Base-by-base conservation (phyloP, 1,140 invertebrate species). In the Riptortus pedestris region DNA sequence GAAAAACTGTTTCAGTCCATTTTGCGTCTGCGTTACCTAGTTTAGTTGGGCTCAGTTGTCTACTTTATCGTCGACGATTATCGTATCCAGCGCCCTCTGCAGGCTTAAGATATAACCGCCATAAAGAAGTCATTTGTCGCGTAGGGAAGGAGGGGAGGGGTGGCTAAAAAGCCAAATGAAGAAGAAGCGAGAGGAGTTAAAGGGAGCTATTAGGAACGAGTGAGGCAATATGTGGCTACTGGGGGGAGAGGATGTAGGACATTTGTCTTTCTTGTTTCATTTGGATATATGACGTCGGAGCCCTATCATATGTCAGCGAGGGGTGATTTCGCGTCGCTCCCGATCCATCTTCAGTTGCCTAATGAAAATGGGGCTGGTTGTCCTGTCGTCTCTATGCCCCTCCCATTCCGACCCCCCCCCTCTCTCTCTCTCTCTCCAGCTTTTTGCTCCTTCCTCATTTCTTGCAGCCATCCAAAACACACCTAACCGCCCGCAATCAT, bases 231-330 rank as follows among this genome's bases (percentile, higher is more conserved):
- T 9, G 43, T 14, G 43, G 43, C 14, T 45, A 18, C 2, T 45
- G 20, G 16, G 20, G 43, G 43, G 43, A 14, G 43, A 45, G 43
- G 43, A 45, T 45, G 43, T 45, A 45, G 43, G 14, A 45, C 43
- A 45, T 45, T 45, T 45, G 43, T 45, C 43, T 45, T 45, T 45
- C 43, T 45, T 45, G 43, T 45, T 45, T 45, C 43, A 45, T 45
- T 45, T 45, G 43, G 43, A 45, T 45, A 45, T 45, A 45, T 45
- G 43, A 45, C 43, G 43, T n/a, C n/a, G n/a, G n/a, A n/a, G n/a
- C n/a, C n/a, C 43, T 45, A 18, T 45, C 43, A 45, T 45, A 45
- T 45, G 43, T 45, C 43, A 45, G 43, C 14, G 9, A 18, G 43
- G 20, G n/a, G n/a, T n/a, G n/a, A n/a, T n/a, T 45, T n/a, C 14